Conservation (phyloP, 2,888 invertebrate species). For the Cordilura impudica region DNA sequence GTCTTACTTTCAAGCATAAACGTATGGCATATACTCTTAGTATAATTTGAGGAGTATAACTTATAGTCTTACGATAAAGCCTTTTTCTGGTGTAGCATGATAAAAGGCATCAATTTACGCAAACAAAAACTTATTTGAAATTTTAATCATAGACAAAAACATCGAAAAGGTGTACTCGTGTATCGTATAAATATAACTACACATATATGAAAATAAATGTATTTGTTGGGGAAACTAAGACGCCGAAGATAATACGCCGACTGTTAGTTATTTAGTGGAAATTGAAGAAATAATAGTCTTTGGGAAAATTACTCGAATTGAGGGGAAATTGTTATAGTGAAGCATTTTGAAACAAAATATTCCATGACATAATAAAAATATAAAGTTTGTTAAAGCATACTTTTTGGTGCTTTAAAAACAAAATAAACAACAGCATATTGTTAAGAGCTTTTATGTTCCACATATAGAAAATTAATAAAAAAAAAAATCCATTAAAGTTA, state of each 20-base stretch:
- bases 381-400: too few relatives aligned
- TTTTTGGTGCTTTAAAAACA: too few relatives aligned
- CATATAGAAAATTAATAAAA: too few relatives aligned
- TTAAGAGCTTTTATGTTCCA: neutral
- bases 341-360: too few relatives aligned
- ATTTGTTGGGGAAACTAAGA: neutral
- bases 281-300: neutral
- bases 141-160: conserved; percentile 54
- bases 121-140: conserved; percentile 26
- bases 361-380: too few relatives aligned
- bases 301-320: too few relatives aligned
- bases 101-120: conserved; percentile 49
- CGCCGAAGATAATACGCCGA: neutral
- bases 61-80: neutral
- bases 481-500: neutral
- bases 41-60: neutral
- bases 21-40: neutral
- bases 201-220: too few relatives aligned
- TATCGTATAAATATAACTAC: too few relatives aligned
- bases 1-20: neutral
- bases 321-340: too few relatives aligned
- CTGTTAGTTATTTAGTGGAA: neutral
- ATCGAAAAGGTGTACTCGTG: conserved; percentile 59
- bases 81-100: conserved; percentile 11
- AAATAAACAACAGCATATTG: too few relatives aligned